A percentile compares a stretch with the other conserved stretches of the same genome.
These are phyloP conservation scores for Hypotaenidia philippensis DNA, from an alignment of 2,797 vertebrate species.

Conservation along the genomic window DNA sequence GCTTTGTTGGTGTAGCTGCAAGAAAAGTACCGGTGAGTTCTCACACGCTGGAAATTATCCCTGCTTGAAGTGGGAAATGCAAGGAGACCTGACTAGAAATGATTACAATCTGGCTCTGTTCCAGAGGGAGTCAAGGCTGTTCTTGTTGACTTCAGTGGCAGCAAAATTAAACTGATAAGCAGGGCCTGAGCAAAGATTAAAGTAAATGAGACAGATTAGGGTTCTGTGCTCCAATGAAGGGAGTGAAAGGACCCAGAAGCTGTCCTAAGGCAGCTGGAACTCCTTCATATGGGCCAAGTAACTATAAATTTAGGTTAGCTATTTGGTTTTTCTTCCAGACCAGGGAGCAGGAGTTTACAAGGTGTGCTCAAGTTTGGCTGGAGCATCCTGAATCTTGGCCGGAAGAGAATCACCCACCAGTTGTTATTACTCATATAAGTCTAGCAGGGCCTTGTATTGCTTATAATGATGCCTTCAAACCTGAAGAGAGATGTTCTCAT, in stretches of 20 bases:
- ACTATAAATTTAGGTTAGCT: background rate
- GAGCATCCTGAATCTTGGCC: background rate
- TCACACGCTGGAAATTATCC: background rate
- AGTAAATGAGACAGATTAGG: background rate
- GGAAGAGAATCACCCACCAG: background rate
- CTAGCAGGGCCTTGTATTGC: background rate
- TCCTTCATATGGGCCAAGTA: background rate
- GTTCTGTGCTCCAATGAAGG: background rate
- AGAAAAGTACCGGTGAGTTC: conserved; percentile 25
- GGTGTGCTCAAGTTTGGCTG: background rate
- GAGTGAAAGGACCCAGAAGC: background rate
- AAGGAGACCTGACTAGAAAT: background rate
- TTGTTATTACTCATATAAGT: background rate
- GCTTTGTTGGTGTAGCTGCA: conserved; percentile 80
- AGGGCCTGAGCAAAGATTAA: conserved; percentile 9
- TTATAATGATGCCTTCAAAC: background rate
- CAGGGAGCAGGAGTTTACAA: background rate
- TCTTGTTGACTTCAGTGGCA: conserved; percentile 13
- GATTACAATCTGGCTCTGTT: background rate
- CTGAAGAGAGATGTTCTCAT: background rate
- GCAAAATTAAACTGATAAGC: conserved; percentile 22
- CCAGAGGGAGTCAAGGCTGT: background rate
- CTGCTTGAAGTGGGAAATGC: background rate
- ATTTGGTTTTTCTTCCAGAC: background rate
- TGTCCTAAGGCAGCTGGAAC: background rate